Conservation (phyloP, 53 echinoderm and acorn worm species). For the Paracentrotus lividus region DNA sequence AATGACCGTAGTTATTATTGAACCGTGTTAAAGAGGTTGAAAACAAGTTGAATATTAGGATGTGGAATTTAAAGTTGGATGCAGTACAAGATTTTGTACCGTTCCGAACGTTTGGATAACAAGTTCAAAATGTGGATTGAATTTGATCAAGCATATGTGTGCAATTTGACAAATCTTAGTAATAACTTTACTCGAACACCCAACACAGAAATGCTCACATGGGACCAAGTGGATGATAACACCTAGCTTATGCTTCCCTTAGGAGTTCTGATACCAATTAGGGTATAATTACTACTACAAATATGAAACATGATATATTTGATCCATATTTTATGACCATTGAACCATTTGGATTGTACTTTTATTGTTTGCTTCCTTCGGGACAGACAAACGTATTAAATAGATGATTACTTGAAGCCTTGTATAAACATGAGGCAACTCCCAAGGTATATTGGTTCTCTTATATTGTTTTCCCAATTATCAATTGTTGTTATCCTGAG, state of each 20-base stretch:
- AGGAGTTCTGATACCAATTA: not conserved
- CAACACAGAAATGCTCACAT: not conserved
- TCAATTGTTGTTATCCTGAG: not conserved
- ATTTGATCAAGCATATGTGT: not conserved
- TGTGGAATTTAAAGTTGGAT: not conserved
- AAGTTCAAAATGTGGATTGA: not conserved
- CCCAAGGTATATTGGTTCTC: too few relatives aligned
- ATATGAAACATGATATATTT: not conserved
- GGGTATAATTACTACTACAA: not conserved
- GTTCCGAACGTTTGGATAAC: not conserved
- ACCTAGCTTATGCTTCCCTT: not conserved
- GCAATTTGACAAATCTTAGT: not conserved
- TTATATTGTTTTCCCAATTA: not conserved
- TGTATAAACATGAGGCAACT: not conserved
- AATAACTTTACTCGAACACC: not conserved
- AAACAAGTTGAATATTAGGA: not conserved
- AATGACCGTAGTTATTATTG: not conserved
- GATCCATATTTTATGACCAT: constrained; percentile 13
- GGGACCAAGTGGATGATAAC: not conserved
- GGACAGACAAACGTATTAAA: not conserved
- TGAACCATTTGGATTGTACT: not conserved
- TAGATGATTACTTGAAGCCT: not conserved
- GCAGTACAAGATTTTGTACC: not conserved
- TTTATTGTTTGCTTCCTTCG: not conserved
- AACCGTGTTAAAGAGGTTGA: not conserved